Percentiles rank a stretch among this genome's conserved stretches.
These are phyloP conservation scores for Thaumatotibia leucotreta DNA, from an alignment of 1,140 invertebrate species.

Conservation along the genomic window DNA sequence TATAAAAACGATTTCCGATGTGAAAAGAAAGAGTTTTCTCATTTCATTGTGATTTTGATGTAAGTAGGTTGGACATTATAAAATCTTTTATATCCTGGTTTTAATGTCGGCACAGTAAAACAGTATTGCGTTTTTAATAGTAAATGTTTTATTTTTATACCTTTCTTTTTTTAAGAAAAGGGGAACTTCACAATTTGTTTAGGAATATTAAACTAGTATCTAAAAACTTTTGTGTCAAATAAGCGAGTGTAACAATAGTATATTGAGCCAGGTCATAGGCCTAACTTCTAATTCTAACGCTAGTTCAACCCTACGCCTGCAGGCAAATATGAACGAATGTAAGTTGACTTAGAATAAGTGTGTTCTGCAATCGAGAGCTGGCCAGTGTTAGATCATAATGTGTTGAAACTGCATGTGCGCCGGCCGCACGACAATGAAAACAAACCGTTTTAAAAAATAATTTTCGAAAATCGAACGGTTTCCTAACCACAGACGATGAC, in stretches of 20 bases:
- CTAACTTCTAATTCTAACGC: constrained; percentile 48
- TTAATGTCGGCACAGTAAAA: too few relatives aligned
- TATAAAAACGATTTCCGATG: too few relatives aligned
- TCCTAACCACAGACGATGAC: constrained; percentile 9
- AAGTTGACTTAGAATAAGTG: constrained; percentile 77
- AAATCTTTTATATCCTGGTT: too few relatives aligned
- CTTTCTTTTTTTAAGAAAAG: background rate
- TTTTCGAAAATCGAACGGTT: constrained; percentile 26
- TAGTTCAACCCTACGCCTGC: constrained; percentile 69
- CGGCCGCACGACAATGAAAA: constrained; percentile 61
- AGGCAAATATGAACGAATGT: constrained; percentile 77
- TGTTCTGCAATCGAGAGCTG: constrained; percentile 72
- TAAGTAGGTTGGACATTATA: too few relatives aligned
- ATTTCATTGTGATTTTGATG: too few relatives aligned
- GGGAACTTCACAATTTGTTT: background rate
- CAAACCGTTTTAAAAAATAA: constrained; percentile 48
- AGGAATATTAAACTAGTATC: background rate
- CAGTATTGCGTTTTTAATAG: too few relatives aligned
- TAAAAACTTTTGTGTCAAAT: background rate
- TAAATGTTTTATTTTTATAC: background rate
- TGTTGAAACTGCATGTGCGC: constrained; percentile 72
- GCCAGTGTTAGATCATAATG: constrained; percentile 76
- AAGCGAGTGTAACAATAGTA: background rate
- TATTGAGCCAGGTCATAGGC: constrained; percentile 18
- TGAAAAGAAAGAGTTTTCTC: too few relatives aligned